These are phyloP conservation scores for Pararge aegeria DNA, from an alignment of 1,140 invertebrate species.

Conservation along the genomic window DNA sequence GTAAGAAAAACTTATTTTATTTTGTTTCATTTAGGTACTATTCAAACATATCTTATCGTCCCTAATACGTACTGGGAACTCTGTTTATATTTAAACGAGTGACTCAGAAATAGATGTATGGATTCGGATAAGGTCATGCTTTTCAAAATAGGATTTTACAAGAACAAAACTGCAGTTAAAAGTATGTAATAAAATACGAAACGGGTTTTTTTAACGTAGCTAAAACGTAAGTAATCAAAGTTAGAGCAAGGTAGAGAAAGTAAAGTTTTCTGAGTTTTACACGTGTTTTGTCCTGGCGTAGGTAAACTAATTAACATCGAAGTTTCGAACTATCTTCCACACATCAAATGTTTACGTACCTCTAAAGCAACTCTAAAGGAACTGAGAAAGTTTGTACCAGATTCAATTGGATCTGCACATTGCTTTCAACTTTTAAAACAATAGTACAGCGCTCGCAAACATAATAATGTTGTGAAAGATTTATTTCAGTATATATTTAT, in stretches of 20 bases:
- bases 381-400: neutral
- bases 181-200: too few relatives aligned
- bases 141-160: too few relatives aligned
- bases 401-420: neutral
- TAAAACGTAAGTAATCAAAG: neutral
- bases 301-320: neutral
- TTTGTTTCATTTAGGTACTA: too few relatives aligned
- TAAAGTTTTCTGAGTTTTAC: neutral
- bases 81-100: too few relatives aligned
- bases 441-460: neutral
- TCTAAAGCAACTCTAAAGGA: neutral
- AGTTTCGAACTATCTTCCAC: neutral
- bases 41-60: too few relatives aligned
- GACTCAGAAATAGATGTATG: too few relatives aligned
- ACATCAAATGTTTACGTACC: neutral
- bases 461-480: neutral
- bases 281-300: neutral
- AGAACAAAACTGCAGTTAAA: too few relatives aligned
- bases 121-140: too few relatives aligned
- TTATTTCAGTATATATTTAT: too few relatives aligned
- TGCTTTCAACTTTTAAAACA: neutral
- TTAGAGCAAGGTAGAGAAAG: neutral
- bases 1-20: too few relatives aligned
- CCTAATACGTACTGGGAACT: too few relatives aligned
- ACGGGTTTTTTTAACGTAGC: too few relatives aligned